These are phyloP conservation scores for Acrocyrtus sp. DNA, from an alignment of 2,888 invertebrate genomes.

Conservation along the genomic window DNA sequence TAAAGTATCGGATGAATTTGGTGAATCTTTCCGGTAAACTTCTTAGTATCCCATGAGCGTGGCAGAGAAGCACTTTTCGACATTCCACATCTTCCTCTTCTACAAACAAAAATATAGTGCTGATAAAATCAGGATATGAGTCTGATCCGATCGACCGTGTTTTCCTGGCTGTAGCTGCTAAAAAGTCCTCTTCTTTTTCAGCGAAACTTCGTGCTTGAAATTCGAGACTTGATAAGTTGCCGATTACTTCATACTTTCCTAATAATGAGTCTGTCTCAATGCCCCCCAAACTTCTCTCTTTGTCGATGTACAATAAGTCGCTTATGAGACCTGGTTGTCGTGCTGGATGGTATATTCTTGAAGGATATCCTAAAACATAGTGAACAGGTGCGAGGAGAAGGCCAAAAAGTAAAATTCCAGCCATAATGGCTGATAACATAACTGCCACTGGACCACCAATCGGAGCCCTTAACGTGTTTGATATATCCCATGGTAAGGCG, in stretches of 20 bases:
- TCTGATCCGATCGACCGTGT: too few relatives aligned
- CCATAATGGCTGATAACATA: slow-evolving; percentile 47
- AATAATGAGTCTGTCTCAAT: not conserved
- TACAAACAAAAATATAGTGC: slow-evolving; percentile 54
- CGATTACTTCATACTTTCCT: too few relatives aligned
- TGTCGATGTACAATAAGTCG: not conserved
- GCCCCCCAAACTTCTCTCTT: not conserved
- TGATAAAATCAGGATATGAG: slow-evolving; percentile 54
- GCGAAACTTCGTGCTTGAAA: too few relatives aligned
- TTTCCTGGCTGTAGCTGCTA: too few relatives aligned
- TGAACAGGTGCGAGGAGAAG: slow-evolving; percentile 55
- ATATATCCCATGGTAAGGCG: slow-evolving; percentile 60
- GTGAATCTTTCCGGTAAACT: slow-evolving; percentile 46
- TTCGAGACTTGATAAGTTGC: too few relatives aligned
- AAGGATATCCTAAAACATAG: slow-evolving; percentile 59
- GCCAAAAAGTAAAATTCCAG: slow-evolving; percentile 57
- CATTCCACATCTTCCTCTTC: slow-evolving; percentile 54
- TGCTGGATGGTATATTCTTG: slow-evolving; percentile 50
- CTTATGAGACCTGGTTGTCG: slow-evolving; percentile 28
- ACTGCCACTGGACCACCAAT: slow-evolving; percentile 48
- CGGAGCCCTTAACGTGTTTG: slow-evolving; percentile 59
- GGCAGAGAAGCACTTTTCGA: slow-evolving; percentile 57
- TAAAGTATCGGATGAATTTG: slow-evolving; percentile 54
- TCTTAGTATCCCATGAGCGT: slow-evolving; percentile 61
- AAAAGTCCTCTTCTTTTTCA: too few relatives aligned